These are phyloP conservation scores for Caradrina clavipalpis DNA, from an alignment of 2,888 invertebrate species.

Conservation along the genomic window DNA sequence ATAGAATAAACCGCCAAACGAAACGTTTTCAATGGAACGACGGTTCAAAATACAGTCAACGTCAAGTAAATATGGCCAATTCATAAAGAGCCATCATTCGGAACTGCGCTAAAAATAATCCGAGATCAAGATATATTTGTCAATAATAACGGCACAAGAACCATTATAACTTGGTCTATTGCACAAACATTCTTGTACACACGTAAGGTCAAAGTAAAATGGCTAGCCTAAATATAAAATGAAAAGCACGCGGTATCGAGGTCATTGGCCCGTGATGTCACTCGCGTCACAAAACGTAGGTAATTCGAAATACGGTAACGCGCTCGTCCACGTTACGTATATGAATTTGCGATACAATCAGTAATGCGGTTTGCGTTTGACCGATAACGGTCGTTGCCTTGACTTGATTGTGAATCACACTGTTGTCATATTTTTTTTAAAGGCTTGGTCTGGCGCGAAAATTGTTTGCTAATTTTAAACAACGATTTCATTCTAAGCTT, in stretches of 20 bases:
- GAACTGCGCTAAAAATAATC: constrained; percentile 18
- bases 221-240: constrained; percentile 61
- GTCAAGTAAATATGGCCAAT: constrained; percentile 24
- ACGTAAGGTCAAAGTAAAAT: constrained; percentile 59
- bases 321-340: constrained; percentile 56
- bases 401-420: constrained; percentile 55
- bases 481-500: background rate
- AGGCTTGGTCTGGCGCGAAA: constrained; percentile 31
- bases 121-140: constrained; percentile 51
- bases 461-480: constrained; percentile 25
- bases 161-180: constrained; percentile 55
- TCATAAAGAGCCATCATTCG: constrained; percentile 34
- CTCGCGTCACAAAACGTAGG: constrained; percentile 62
- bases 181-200: constrained; percentile 30
- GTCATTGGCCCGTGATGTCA: constrained; percentile 67
- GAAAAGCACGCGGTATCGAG: constrained; percentile 62
- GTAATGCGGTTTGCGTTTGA: constrained; percentile 66
- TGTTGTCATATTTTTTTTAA: constrained; percentile 54
- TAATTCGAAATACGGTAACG: constrained; percentile 62
- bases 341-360: constrained; percentile 65
- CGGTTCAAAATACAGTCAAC: constrained; percentile 43
- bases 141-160: constrained; percentile 50
- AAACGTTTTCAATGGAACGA: constrained; percentile 31
- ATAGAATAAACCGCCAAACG: constrained; percentile 9
- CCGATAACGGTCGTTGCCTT: constrained; percentile 77